Evolutionary conservation across 2,888 invertebrate species (phyloP).

Genomic region (Cecidostiba fungosa): DNA sequence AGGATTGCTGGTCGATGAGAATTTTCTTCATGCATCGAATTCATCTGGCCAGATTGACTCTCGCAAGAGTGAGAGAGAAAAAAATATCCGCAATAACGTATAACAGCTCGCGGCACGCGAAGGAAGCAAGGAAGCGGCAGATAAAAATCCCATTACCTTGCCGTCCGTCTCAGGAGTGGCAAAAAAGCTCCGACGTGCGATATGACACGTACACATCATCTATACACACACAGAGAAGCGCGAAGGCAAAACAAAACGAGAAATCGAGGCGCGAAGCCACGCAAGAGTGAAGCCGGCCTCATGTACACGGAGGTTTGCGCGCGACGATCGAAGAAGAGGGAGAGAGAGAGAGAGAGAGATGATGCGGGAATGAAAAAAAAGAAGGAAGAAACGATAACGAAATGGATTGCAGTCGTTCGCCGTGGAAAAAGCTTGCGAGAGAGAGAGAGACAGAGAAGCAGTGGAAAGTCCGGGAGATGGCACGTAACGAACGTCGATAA

Average conservation of each 20-base stretch:
- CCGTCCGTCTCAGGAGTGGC: conserved; percentile 41
- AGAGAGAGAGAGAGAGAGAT: neutral
- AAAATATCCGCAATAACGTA: neutral
- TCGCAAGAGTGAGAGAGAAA: neutral
- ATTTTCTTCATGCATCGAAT: conserved; percentile 28
- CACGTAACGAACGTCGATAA: conserved; percentile 72
- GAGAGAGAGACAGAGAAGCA: neutral
- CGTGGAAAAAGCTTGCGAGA: conserved; percentile 33
- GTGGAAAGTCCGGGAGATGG: conserved; percentile 53
- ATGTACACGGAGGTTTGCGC: neutral
- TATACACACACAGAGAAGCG: neutral
- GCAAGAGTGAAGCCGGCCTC: conserved; percentile 24
- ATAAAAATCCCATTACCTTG: conserved; percentile 63
- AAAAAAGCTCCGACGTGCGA: conserved; percentile 11
- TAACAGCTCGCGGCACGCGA: neutral
- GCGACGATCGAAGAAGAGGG: neutral
- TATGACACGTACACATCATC: neutral
- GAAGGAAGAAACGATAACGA: conserved; percentile 45
- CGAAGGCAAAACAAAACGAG: conserved; percentile 47
- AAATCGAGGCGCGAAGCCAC: conserved; percentile 44
- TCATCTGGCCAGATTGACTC: conserved; percentile 34
- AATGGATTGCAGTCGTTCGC: conserved; percentile 57
- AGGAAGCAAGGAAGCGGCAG: conserved; percentile 32
- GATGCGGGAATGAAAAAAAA: conserved; percentile 3
- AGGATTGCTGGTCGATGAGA: neutral